Conservation (phyloP, 1,140 invertebrate genomes). For the Bombus cullumanus region DNA sequence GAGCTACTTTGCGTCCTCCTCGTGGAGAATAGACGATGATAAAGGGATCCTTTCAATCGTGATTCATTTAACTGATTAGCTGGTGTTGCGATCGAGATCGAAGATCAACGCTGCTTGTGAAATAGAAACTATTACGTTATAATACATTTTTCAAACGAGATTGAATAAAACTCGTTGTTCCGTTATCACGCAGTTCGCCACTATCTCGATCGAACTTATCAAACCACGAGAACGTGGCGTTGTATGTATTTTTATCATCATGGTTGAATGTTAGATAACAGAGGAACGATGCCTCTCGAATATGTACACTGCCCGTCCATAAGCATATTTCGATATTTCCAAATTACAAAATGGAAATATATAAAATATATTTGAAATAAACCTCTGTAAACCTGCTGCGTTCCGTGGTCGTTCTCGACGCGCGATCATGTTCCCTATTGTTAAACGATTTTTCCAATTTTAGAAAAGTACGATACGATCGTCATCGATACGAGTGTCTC, state of each 20-base stretch:
- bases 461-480: too few species aligned
- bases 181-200: conserved; percentile 25
- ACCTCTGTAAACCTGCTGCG: too few species aligned
- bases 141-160: conserved; percentile 1
- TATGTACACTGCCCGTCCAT: not conserved
- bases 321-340: not conserved
- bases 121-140: not conserved
- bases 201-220: conserved; percentile 66
- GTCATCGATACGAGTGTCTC: too few species aligned
- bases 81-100: not conserved
- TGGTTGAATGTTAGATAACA: conserved; percentile 52
- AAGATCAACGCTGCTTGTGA: not conserved
- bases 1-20: not conserved
- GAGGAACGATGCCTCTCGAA: not conserved
- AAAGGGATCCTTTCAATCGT: conserved; percentile 23
- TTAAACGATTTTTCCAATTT: too few species aligned
- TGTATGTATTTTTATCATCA: conserved; percentile 47
- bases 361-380: too few species aligned
- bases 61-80: conserved; percentile 18
- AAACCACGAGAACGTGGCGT: conserved; percentile 49
- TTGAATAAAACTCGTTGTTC: conserved; percentile 40
- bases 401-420: too few species aligned
- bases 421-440: too few species aligned
- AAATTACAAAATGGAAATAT: not conserved
- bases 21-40: conserved; percentile 31